Base-by-base conservation (phyloP, 2,888 invertebrate genomes). In the Labia minor region DNA sequence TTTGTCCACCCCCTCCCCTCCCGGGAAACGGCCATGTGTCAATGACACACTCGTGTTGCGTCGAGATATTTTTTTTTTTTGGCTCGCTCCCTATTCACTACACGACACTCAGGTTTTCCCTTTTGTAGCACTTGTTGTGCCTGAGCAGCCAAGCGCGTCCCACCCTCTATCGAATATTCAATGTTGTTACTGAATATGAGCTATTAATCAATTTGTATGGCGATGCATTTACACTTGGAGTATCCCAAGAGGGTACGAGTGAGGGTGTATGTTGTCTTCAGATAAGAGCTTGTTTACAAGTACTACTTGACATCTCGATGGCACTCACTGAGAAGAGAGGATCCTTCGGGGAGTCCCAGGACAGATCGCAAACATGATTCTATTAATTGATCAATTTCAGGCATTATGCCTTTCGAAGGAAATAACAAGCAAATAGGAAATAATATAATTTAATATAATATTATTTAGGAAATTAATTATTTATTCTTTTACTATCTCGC, bases 121-220 rank as follows among this genome's bases (percentile, higher is more conserved):
- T 49, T 49, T 49, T 49, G 49, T 49, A 49, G 49, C 49, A 49
- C 49, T 49, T 49, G 49, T 49, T 49, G 49, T 49, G 49, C 49
- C n/a, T 14, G 49, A 49, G 49, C 49, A 49, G 49, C 49, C 49
- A 49, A 49, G 49, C 49, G 49, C 49, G 14, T n/a, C 49, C 49
- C 3, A 49, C 49, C 49, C 49, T 49, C 49, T 49, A 49, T 4
- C 26, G 26, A 26, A 8, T 8, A 26, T 26, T 26, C 4, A 26
- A 49, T 49, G 49, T 49, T 16, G 6, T 4, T 14, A 14, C 14
- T 49, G 49, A 49, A 49, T 49, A 49, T 49, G 49, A 49, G 49
- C 49, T 49, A 49, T 49, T 49, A 49, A 49, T 49, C 49, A 49
- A 49, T 49, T 49, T 49, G 49, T 49, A 49, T 49, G 49, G 49